Base-by-base conservation (phyloP, 2,888 invertebrate species). In the Dione vanillae region DNA sequence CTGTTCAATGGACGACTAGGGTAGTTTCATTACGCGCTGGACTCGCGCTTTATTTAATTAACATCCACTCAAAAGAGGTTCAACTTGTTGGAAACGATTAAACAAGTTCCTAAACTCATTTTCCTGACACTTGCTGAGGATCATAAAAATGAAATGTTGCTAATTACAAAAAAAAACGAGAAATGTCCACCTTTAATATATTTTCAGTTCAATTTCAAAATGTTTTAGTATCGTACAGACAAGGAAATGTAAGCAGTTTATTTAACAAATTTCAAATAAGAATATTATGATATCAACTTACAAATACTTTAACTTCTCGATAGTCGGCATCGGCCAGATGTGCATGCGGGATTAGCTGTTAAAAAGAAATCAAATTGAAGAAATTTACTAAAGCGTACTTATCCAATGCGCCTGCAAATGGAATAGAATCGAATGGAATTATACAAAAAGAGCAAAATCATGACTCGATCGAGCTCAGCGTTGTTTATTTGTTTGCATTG, bases 401-500 rank as follows among this genome's bases (percentile, higher is more conserved):
- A 70, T 74, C 72, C 69, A 67, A 81, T 81, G 80, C 80, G 78
- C 79, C 77, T 78, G 75, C 70, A 74, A 78, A 79, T 78, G 77
- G 78, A 81, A 82, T 82, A 79, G 79, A 76, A 78, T 78, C 67
- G 74, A 71, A 69, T 77, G 77, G 78, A 77, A 80, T 82, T 78
- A 79, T 82, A 81, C 82, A 81, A 83, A 83, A 78, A 79, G 78
- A 77, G 74, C 65, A 78, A 75, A 76, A 77, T 73, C 69, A 62
- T 69, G 51, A 59, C 65, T 71, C 62, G 61, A 47, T 65, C 59
- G 49, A 67, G 65, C 64, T 72, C 70, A 71, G 59, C 66, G 27
- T 70, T 59, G 54, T 72, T 71, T 73, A 71, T 74, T 74, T 74
- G 75, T 69, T 70, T 67, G 73, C 47, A 67, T 73, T 51, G 64